Base-by-base conservation (phyloP, 2,888 invertebrate species). In the Iselma pallidipennis region DNA sequence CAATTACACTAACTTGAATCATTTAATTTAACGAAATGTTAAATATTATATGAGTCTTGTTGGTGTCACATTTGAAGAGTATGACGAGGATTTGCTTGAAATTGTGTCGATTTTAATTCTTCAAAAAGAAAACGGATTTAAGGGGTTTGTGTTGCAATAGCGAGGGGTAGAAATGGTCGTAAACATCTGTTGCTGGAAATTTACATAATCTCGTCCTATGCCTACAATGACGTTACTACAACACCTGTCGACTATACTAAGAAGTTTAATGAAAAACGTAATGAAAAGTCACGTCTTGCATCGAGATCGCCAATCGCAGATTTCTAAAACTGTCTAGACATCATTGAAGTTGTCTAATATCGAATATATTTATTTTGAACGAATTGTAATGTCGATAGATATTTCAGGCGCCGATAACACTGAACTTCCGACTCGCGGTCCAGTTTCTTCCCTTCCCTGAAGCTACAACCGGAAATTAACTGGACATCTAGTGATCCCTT, bases 181-280 rank as follows among this genome's bases (percentile, higher is more conserved):
- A 68, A 66, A 65, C 68, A 68, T 68, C 68, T 68, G 68, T 66
- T 68, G 68, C 68, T 66, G 50, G 23, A 58, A 61, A 68, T 68
- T 68, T 68, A 58, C 68, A 66, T 68, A 68, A 68, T 66, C 66
- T 66, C 62, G 59, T 62, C 65, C 59, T 64, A 58, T 59, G 63
- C 60, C 59, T 64, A 64, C 68, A 61, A 64, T 68, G 62, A 54
- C 62, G 64, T 61, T 55, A 58, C 50, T 61, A 64, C 59, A 66
- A 68, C 68, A 68, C 68, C 68, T 68, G 67, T 59, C 63, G 66
- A 57, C 45, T 21, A 45, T 23, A 59, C 54, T 62, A 61, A 60
- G 64, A 66, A 61, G 61, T 68, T 68, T 68, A 68, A 68, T 68
- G 60, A 68, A 68, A 66, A 66, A 66, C 50, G 49, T 66, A 66